Percentiles rank a stretch among this genome's conserved stretches.
Evolutionary conservation across 2,888 invertebrate genomes (phyloP).

Genomic region (Philaethria dido): DNA sequence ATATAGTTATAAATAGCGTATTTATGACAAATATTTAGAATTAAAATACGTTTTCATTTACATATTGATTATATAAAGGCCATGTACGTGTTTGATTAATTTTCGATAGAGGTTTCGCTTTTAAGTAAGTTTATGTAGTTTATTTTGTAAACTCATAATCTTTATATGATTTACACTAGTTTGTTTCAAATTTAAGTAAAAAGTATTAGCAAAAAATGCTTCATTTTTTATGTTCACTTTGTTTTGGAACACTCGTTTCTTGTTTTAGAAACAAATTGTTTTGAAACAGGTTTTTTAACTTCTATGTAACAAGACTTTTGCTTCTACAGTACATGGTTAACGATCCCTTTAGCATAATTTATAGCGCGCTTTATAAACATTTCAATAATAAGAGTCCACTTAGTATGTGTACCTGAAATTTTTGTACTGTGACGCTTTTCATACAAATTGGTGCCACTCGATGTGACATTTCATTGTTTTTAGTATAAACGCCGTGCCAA

Average conservation of each 20-base stretch:
- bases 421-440: conserved; percentile 21
- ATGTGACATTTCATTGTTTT: conserved; percentile 12
- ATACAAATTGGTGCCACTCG: conserved; percentile 11
- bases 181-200: neutral
- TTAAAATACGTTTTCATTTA: conserved; percentile 6
- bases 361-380: neutral
- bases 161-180: conserved; percentile 7
- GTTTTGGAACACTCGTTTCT: conserved; percentile 10
- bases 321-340: neutral
- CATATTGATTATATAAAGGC: conserved; percentile 4
- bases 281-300: neutral
- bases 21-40: conserved; percentile 17
- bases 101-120: neutral
- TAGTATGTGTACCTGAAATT: conserved; percentile 32
- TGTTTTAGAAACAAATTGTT: conserved; percentile 7
- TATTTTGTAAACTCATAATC: conserved; percentile 27
- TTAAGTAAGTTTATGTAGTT: conserved; percentile 21
- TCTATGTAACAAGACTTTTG: neutral
- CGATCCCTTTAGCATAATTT: neutral
- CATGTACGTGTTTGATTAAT: conserved; percentile 19
- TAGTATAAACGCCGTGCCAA: conserved; percentile 18
- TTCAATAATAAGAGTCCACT: conserved; percentile 21
- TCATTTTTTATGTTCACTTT: neutral
- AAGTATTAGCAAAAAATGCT: neutral
- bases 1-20: conserved; percentile 37